Evolutionary conservation across 1,140 invertebrate genomes (phyloP).

Genomic region (Dendroctonus valens): DNA sequence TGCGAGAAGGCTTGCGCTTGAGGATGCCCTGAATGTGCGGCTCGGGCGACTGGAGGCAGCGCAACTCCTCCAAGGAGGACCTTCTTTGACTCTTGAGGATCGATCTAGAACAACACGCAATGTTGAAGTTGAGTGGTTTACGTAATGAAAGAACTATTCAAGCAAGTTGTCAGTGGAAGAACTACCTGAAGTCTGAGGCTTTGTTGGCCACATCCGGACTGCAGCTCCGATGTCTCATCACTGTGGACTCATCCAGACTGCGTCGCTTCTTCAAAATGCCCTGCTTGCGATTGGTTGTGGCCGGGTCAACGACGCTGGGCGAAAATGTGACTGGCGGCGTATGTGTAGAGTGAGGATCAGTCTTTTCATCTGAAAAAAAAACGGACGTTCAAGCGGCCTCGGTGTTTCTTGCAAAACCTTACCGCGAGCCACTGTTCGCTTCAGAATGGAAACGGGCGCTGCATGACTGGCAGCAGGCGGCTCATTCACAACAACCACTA

Average conservation of each 20-base stretch:
- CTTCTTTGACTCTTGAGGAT: constrained; percentile 68
- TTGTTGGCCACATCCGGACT: constrained; percentile 66
- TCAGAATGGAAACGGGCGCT: constrained; percentile 71
- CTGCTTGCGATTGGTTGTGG: constrained; percentile 58
- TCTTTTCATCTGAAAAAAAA: constrained; percentile 33
- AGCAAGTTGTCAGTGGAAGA: background rate
- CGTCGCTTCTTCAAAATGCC: constrained; percentile 79
- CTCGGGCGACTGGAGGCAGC: constrained; percentile 58
- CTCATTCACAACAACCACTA: constrained; percentile 29
- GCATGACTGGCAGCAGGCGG: constrained; percentile 24
- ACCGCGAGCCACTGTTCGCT: constrained; percentile 68
- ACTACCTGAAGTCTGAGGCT: constrained; percentile 49
- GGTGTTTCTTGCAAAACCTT: constrained; percentile 47
- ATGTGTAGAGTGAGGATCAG: constrained; percentile 53
- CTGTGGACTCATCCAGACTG: constrained; percentile 74
- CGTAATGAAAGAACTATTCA: too few species aligned
- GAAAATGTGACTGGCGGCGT: constrained; percentile 71
- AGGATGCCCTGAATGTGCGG: constrained; percentile 63
- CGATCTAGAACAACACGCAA: constrained; percentile 57
- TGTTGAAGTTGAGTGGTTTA: too few species aligned
- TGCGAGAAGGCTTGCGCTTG: constrained; percentile 64
- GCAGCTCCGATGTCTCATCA: constrained; percentile 63
- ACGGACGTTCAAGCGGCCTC: too few species aligned
- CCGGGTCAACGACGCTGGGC: constrained; percentile 62
- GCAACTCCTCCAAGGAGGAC: constrained; percentile 67